These are phyloP conservation scores for Trachelus troglodyta DNA, from an alignment of 2,888 invertebrate species.

Conservation along the genomic window DNA sequence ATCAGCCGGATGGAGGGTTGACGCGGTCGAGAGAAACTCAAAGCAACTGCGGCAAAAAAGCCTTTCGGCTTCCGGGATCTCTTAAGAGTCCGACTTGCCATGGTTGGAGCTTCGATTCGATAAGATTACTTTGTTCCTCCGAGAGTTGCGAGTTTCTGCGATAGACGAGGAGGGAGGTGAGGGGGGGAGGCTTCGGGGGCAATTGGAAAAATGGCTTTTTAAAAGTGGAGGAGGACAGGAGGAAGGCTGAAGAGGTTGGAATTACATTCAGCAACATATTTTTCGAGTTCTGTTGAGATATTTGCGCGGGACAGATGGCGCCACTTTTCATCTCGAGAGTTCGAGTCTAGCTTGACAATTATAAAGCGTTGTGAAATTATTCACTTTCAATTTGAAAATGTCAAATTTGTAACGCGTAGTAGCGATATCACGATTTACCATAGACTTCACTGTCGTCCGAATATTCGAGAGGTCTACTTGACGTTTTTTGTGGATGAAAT, in stretches of 20 bases:
- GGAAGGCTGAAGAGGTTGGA: background rate
- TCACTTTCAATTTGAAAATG: background rate
- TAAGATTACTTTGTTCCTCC: background rate
- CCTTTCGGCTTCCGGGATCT: background rate
- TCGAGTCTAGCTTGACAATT: background rate
- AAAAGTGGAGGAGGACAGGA: background rate
- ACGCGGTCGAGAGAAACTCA: conserved; percentile 3
- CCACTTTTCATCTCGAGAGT: background rate
- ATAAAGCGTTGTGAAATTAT: background rate
- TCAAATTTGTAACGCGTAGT: background rate
- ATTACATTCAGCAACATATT: background rate
- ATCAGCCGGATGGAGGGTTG: conserved; percentile 18
- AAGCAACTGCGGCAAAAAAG: conserved; percentile 2
- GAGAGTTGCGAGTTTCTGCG: background rate
- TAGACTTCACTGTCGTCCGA: background rate
- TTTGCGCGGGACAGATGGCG: background rate
- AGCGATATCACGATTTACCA: background rate
- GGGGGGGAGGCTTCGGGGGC: background rate
- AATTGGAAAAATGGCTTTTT: background rate
- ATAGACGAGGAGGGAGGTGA: background rate
- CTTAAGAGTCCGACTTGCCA: background rate
- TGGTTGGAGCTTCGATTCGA: background rate
- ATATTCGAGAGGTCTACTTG: background rate
- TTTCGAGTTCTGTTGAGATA: background rate
- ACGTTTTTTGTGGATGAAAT: background rate